Conservation (phyloP, 2,113 vertebrate genomes). For the Carlito syrichta region DNA sequence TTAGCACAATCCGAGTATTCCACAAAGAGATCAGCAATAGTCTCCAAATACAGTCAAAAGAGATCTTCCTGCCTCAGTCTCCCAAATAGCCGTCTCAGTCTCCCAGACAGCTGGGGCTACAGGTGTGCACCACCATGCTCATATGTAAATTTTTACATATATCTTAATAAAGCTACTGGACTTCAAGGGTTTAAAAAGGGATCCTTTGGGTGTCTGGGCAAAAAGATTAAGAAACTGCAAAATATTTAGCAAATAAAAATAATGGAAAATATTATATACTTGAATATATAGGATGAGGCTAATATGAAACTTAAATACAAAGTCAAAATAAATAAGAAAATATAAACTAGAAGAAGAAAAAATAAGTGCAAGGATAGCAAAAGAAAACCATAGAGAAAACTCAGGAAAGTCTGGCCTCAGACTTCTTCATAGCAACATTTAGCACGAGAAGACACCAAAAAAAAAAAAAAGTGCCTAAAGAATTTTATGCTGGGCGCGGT, state of each 20-base stretch:
- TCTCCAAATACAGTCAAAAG: neutral
- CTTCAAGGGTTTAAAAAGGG: neutral
- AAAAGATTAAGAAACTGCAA: neutral
- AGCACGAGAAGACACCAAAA: too few relatives aligned
- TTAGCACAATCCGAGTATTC: neutral
- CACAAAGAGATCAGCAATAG: neutral
- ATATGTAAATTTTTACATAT: neutral
- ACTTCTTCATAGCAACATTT: too few relatives aligned
- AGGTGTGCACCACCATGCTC: too few relatives aligned
- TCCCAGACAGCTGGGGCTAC: neutral
- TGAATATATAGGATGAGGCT: neutral
- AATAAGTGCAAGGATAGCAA: neutral
- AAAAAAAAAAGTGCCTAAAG: too few relatives aligned
- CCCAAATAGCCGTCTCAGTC: too few relatives aligned
- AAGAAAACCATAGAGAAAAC: too few relatives aligned
- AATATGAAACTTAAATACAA: neutral
- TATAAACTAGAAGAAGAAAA: neutral
- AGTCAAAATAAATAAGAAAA: neutral
- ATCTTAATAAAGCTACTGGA: neutral
- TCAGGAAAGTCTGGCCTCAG: too few relatives aligned
- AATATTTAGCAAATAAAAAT: neutral
- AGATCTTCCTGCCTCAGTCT: too few relatives aligned
- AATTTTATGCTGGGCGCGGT: neutral
- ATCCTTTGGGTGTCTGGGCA: neutral
- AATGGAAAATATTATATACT: neutral